These are phyloP conservation scores for Nannoperca australis DNA, from an alignment of 2,797 vertebrate genomes.

Conservation along the genomic window DNA sequence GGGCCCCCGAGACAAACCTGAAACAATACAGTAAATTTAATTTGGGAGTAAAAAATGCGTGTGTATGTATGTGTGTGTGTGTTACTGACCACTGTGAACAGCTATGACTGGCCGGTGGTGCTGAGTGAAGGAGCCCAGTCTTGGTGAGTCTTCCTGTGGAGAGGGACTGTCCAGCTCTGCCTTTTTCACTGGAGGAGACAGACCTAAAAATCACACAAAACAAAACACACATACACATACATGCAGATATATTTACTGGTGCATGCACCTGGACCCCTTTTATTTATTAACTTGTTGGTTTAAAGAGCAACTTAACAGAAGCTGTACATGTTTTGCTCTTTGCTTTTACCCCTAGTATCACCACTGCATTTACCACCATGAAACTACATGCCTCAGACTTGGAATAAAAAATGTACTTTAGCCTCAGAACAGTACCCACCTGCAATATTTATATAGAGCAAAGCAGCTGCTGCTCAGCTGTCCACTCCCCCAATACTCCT, in stretches of 20 bases:
- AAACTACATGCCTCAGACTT: not conserved
- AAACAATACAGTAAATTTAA: not conserved
- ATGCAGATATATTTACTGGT: not conserved
- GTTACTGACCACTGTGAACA: conserved; percentile 93
- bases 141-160: conserved; percentile 94
- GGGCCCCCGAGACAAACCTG: conserved; percentile 93
- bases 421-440: not conserved
- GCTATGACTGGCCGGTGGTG: conserved; percentile 98
- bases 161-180: conserved; percentile 96
- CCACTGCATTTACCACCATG: not conserved
- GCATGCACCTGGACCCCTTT: not conserved
- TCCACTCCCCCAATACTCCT: too few species aligned
- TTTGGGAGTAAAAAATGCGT: not conserved
- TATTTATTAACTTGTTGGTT: not conserved
- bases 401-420: not conserved
- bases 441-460: not conserved
- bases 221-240: conserved; percentile 23
- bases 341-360: not conserved
- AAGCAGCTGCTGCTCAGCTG: too few species aligned
- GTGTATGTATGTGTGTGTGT: not conserved
- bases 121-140: conserved; percentile 95
- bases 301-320: not conserved
- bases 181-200: conserved; percentile 97
- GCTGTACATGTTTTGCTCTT: not conserved
- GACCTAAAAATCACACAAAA: conserved; percentile 81